Evolutionary conservation across 2,113 vertebrate species (phyloP), one percentile per base, ranked within the genome.

Genomic region (Carollia perspicillata): DNA sequence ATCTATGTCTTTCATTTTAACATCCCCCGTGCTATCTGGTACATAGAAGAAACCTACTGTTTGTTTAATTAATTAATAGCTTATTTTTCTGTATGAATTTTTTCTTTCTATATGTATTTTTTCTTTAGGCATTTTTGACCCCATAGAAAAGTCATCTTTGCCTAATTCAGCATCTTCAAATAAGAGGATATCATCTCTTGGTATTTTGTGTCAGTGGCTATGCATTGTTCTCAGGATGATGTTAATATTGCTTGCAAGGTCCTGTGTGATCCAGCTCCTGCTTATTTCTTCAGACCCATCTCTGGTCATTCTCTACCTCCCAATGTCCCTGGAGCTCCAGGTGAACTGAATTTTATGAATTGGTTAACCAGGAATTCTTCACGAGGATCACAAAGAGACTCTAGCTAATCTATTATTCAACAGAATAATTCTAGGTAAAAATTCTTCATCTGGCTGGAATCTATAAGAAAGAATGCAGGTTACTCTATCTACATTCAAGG

Each of bases 351-450:
- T 65, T 86, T 74, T 74, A 79, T 89, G 42, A 96, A 84, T 3
- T 69, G 37, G 28, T 49, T 85, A 88, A 69, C 33, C 4, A 42
- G 30, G 16, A 96, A 75, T 79, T 84, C 44, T 69, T 58, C 23
- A 8, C 8, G 11, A 92, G 7, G 6, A 84, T 84, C 40, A 86
- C 66, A 95, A 92, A 95, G 40, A 66, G 63, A 68, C 16, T 79
- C 37, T 69, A 78, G 47, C 12, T 69, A 96, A 84, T 7, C n/a
- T 72, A 66, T 28, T 89, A 94, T 37, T 96, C 42, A 77, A 84
- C 93, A 85, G 22, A 89, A n/a, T 71, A 89, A 94, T 30, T 58
- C 69, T 90, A 69, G 13, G 22, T 88, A 72, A 83, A 95, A 94
- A 51, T 69, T 58, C 16, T 94, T 84, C 95, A 23, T 44, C 77